Evolutionary conservation across 2,888 invertebrate genomes (phyloP).

Genomic region (Caenorhabditis plicata): DNA sequence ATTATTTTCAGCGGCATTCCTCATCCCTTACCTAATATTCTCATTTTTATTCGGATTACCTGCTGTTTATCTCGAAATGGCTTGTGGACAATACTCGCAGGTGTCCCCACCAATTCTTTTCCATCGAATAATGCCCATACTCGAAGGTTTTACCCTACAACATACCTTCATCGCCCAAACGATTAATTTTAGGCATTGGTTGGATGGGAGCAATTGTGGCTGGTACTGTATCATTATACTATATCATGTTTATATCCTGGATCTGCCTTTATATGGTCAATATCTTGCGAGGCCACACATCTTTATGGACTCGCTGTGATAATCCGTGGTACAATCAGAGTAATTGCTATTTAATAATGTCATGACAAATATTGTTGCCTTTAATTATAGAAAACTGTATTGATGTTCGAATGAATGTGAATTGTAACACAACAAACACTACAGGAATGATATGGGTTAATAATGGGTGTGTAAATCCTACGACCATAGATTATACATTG

Average conservation of each 20-base stretch:
- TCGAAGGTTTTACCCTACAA: too few relatives aligned
- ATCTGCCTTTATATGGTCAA: conserved; percentile 44
- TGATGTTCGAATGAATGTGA: too few relatives aligned
- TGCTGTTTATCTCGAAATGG: conserved; percentile 65
- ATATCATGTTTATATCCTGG: conserved; percentile 59
- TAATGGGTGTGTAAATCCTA: too few relatives aligned
- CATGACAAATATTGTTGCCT: too few relatives aligned
- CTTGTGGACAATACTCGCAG: conserved; percentile 59
- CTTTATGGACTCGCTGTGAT: conserved; percentile 31
- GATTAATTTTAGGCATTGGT: too few relatives aligned
- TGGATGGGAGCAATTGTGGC: conserved; percentile 90
- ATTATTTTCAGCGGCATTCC: conserved; percentile 62
- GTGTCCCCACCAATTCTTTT: conserved; percentile 18
- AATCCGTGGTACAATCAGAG: conserved; percentile 24
- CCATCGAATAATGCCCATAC: conserved; percentile 14
- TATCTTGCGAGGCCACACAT: conserved; percentile 21
- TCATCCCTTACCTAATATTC: conserved; percentile 66
- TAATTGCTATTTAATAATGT: not conserved
- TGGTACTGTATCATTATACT: conserved; percentile 70
- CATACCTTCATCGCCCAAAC: too few relatives aligned
- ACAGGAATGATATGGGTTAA: too few relatives aligned
- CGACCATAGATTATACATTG: too few relatives aligned
- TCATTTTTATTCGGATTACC: conserved; percentile 66
- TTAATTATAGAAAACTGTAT: too few relatives aligned
- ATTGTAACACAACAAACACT: too few relatives aligned